Conservation (phyloP, 2,888 invertebrate species). For the Clistopyga incitator region DNA sequence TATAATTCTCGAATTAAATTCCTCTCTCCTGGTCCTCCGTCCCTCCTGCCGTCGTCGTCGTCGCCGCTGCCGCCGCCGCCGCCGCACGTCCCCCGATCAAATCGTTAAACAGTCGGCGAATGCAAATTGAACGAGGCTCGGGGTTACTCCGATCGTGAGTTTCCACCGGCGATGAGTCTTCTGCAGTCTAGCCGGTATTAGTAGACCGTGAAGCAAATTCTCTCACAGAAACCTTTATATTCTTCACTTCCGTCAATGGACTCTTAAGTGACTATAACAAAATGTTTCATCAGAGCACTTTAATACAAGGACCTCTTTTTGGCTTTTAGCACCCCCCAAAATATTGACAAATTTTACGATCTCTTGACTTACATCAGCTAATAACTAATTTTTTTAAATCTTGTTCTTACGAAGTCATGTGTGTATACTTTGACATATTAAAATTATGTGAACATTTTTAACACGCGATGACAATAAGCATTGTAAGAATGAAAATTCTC, state of each 20-base stretch:
- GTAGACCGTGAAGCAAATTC: slow-evolving; percentile 5
- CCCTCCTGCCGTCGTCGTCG: slow-evolving; percentile 1
- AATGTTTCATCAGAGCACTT: slow-evolving; percentile 36
- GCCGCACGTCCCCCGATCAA: slow-evolving; percentile 71
- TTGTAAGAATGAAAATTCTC: no score
- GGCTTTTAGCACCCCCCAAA: no score
- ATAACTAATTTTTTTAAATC: no score
- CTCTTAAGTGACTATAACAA: slow-evolving; percentile 20
- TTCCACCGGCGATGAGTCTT: slow-evolving; percentile 12
- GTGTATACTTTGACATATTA: no score
- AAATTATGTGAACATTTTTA: no score
- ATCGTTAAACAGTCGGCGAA: slow-evolving; percentile 79
- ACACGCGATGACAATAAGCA: no score
- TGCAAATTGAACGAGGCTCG: slow-evolving; percentile 74
- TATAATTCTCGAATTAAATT: slow-evolving; percentile 83
- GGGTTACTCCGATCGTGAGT: slow-evolving; percentile 60
- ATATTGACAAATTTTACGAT: no score
- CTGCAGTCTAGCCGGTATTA: slow-evolving; percentile 11
- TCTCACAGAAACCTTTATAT: background rate
- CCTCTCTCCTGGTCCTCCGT: slow-evolving; percentile 41
- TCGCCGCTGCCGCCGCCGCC: background rate
- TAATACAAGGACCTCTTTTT: background rate
- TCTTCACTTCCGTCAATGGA: slow-evolving; percentile 21
- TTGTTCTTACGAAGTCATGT: no score
- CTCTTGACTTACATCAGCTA: no score